phyloP scores from a whole-genome alignment of 2,888 invertebrate genomes.

The Nemoura dubitans region DNA sequence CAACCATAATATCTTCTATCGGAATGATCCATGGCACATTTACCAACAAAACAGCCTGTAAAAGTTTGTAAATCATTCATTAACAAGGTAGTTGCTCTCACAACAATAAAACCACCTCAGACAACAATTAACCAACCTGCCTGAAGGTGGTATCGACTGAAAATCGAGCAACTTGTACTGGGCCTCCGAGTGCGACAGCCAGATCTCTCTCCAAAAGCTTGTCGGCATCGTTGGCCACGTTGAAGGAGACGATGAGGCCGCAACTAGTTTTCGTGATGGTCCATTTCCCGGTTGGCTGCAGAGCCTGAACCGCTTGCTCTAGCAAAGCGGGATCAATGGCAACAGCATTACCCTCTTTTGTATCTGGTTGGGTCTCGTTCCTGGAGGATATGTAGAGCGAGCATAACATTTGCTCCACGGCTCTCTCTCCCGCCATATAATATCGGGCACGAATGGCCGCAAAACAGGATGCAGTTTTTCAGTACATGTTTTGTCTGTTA shows the following conservation, averaged over 20 bases:
- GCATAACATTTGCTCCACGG: slow-evolving; percentile 50
- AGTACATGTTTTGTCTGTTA: background rate
- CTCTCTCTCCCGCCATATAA: background rate
- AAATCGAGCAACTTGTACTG: slow-evolving; percentile 60
- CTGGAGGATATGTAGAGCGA: slow-evolving; percentile 49
- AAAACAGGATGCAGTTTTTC: background rate
- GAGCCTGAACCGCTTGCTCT: slow-evolving; percentile 18
- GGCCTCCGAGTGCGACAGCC: slow-evolving; percentile 59
- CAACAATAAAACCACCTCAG: background rate
- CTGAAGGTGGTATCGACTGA: slow-evolving; percentile 59
- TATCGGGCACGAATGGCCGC: background rate
- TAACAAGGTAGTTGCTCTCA: background rate
- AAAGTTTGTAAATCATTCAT: background rate
- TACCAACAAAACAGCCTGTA: slow-evolving; percentile 59
- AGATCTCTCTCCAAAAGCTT: slow-evolving; percentile 59
- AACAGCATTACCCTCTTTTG: background rate
- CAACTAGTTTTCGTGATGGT: slow-evolving; percentile 58
- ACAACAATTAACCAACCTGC: slow-evolving; percentile 48
- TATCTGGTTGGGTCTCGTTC: slow-evolving; percentile 24
- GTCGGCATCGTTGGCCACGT: slow-evolving; percentile 59
- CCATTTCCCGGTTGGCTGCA: slow-evolving; percentile 35
- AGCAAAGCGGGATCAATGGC: background rate
- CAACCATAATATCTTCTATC: slow-evolving; percentile 61
- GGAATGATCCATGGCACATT: slow-evolving; percentile 65
- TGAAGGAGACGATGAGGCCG: slow-evolving; percentile 60